These are phyloP conservation scores for Nemoura dubitans DNA, from an alignment of 2,888 invertebrate species.

Conservation along the genomic window DNA sequence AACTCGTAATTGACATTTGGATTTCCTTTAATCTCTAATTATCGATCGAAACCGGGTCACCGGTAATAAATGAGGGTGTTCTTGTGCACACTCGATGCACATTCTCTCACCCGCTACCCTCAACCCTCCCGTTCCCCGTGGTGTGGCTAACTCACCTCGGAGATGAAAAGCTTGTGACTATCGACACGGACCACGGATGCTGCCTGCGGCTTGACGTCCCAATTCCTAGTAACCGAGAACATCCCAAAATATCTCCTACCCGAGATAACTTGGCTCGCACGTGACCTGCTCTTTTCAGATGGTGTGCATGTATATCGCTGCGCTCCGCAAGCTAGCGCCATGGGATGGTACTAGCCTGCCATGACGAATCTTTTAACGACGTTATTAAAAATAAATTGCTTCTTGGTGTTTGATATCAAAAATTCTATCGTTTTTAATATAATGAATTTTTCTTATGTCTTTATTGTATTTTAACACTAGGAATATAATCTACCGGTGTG, in stretches of 20 bases:
- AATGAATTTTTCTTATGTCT: not conserved
- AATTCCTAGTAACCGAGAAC: not conserved
- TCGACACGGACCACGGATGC: not conserved
- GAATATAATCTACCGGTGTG: too few species aligned
- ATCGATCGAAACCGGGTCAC: not conserved
- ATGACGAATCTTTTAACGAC: not conserved
- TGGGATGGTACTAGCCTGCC: not conserved
- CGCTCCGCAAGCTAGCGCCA: not conserved
- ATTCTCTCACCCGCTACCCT: too few species aligned
- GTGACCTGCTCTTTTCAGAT: not conserved
- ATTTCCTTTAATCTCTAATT: not conserved
- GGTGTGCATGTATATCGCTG: too few species aligned
- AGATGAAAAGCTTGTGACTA: too few species aligned
- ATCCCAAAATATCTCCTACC: conserved; percentile 3
- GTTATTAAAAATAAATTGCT: not conserved
- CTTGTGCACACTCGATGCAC: too few species aligned
- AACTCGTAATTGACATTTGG: not conserved
- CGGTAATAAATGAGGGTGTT: too few species aligned
- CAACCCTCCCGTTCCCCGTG: too few species aligned
- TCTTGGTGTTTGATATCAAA: not conserved
- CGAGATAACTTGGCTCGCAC: not conserved
- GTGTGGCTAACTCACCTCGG: too few species aligned
- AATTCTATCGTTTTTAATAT: not conserved
- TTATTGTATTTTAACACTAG: too few species aligned
- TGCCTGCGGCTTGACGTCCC: not conserved